Base-by-base conservation (phyloP, 2,888 invertebrate genomes). In the Cerastoderma edule region DNA sequence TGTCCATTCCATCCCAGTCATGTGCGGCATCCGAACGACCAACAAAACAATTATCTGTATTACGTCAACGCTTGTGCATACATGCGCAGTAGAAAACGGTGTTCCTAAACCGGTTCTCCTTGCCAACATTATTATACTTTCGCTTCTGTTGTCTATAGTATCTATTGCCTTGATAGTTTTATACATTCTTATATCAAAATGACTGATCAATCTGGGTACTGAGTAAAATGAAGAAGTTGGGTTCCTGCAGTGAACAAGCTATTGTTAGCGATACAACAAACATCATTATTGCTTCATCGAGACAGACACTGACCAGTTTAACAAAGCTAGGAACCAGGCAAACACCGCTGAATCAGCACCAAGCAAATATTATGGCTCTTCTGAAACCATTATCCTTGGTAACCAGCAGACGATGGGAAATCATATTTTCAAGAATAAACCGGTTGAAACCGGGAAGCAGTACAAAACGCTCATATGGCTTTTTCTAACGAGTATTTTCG, bases 1-100 rank as follows among this genome's bases (percentile, higher is more conserved):
- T 76, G 0, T 66, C 75, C 1, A 2, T 76, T 1, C 79, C 79
- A 10, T 72, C 79, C 19, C 70, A 27, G 30, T 80, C 3, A 28
- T 75, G 56, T 80, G 79, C 60, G 79, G 79, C 0, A 56, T 76
- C 13, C 35, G 53, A 19, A 33, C 44, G 0, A 64, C 54, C 1
- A 56, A 33, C 32, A 76, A 73, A 32, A 50, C 39, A 0, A 73
- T 76, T 32, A 22, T 65, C 1, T 65, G 54, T 50, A 56, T 50
- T 22, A 46, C 68, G 22, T 73, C 53, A 19, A 75, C 75, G 5
- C 56, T 64, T 19, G 73, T 73, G 6, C 72, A 64, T 44, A 53
- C 73, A 19, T 80, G 79, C 39, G 24, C 79, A 1, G 70, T 75
- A 0, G 79, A 80, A 35, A 16, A 67, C 27, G 35, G 39, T 10